Evolutionary conservation across 2,113 vertebrate species (phyloP), one percentile per base, ranked within the genome.

Genomic region (Corythoichthys intestinalis): DNA sequence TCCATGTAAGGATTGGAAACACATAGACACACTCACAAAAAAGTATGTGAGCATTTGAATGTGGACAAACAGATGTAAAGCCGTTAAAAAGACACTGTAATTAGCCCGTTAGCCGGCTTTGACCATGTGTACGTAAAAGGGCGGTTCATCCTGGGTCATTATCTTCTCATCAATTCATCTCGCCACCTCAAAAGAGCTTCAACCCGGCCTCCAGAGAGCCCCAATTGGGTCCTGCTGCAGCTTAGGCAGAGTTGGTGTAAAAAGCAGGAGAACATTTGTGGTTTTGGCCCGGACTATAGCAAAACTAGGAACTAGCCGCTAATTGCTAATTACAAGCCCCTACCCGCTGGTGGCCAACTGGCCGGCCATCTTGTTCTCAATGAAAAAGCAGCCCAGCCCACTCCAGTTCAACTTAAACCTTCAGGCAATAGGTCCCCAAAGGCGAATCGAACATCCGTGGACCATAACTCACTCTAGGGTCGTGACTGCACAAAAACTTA

Each of bases 321-420:
- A 92, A 92, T 93, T 91, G 90, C 88, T 92, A 92, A 93, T 92
- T 91, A 93, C 90, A 92, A 90, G 88, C 91, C 90, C 83, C 87
- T 90, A 90, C 89, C 89, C 88, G 81, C 86, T 75, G 74, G 88
- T 82, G 90, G 89, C 20, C 20, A 28, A 28, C 90, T 90, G 83
- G 88, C 89, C 87, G 90, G 86, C 84, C 86, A 83, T 80, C 80
- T 83, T 74, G 70, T 80, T 83, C 72, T 73, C 68, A 72, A 71
- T 89, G 84, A 85, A 91, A 88, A 80, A 83, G 87, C 85, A 90
- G 89, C 83, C 84, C 72, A 80, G 90, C 80, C 78, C 53, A 49
- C 69, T 80, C 72, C 82, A 41, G 59, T 41, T 17, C 59, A 41
- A 41, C 15, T 74, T 84, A 83, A 74, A 83, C 81, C 80, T 86